phyloP scores from a whole-genome alignment of 2,888 invertebrate species.

The Malacosoma neustria region DNA sequence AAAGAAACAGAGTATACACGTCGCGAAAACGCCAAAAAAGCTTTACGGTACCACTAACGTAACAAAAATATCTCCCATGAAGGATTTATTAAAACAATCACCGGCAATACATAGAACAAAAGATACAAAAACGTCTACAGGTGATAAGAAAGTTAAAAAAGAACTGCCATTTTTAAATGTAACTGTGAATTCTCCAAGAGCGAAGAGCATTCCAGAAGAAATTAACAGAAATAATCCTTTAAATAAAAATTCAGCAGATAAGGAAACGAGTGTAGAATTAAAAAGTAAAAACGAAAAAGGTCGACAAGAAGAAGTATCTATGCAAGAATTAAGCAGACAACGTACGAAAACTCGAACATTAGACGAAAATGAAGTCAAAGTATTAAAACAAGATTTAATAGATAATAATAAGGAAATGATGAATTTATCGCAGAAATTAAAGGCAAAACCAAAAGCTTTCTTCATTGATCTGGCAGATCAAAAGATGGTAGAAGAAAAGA shows the following conservation, averaged over 20 bases:
- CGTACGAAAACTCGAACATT: conserved; percentile 58
- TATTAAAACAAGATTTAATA: conserved; percentile 36
- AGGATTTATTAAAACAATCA: conserved; percentile 40
- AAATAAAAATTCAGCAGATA: conserved; percentile 11
- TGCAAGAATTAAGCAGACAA: conserved; percentile 24
- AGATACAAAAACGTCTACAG: conserved; percentile 13
- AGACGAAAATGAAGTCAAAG: conserved; percentile 54
- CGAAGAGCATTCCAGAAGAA: conserved; percentile 26
- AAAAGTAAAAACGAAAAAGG: conserved; percentile 12
- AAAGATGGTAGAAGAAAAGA: conserved; percentile 11
- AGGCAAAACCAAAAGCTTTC: conserved; percentile 55
- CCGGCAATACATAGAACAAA: conserved; percentile 34
- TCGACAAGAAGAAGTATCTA: conserved; percentile 6
- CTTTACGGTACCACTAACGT: conserved; percentile 15
- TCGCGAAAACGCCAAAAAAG: conserved; percentile 37
- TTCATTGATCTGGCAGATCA: conserved; percentile 44
- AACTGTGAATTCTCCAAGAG: conserved; percentile 48
- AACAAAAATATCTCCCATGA: conserved; percentile 40
- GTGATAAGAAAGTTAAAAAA: conserved; percentile 19
- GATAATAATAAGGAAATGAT: conserved; percentile 55
- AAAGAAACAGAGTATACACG: conserved; percentile 27
- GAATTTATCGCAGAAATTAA: conserved; percentile 36
- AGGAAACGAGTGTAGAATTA: conserved; percentile 9
- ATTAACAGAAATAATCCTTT: conserved; percentile 10
- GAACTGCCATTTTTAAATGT: conserved; percentile 33